These are phyloP conservation scores for Dioctria linearis DNA, from an alignment of 2,888 invertebrate genomes.

Conservation along the genomic window DNA sequence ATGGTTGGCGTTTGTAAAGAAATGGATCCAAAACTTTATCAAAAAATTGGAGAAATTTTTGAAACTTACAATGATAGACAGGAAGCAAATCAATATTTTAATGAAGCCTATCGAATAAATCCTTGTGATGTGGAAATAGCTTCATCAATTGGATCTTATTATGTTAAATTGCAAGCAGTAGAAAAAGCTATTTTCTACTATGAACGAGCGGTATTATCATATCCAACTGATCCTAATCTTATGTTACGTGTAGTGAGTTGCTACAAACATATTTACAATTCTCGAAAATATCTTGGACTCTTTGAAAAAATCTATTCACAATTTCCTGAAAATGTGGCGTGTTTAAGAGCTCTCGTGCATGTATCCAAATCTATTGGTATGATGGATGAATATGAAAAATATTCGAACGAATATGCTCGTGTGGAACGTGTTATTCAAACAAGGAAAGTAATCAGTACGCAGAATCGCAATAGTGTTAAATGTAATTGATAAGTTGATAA, in stretches of 20 bases:
- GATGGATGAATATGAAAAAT: slow-evolving; percentile 86
- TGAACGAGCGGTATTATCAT: slow-evolving; percentile 82
- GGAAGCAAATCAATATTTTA: slow-evolving; percentile 76
- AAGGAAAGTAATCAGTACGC: slow-evolving; percentile 63
- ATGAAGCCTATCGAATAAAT: slow-evolving; percentile 69
- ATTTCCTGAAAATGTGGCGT: slow-evolving; percentile 96
- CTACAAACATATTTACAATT: slow-evolving; percentile 83
- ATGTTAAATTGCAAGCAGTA: slow-evolving; percentile 88
- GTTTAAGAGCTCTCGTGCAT: slow-evolving; percentile 78
- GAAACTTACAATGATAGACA: slow-evolving; percentile 93
- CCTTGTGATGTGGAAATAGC: slow-evolving; percentile 77
- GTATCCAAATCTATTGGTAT: slow-evolving; percentile 80
- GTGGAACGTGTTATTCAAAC: slow-evolving; percentile 69
- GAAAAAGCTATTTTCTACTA: slow-evolving; percentile 90
- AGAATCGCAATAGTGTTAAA: slow-evolving; percentile 58
- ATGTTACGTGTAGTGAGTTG: slow-evolving; percentile 89
- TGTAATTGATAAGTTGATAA: slow-evolving; percentile 39
- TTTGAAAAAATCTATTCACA: slow-evolving; percentile 78
- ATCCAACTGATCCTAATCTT: slow-evolving; percentile 87
- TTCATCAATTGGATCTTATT: slow-evolving; percentile 91
- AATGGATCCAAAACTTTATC: slow-evolving; percentile 91
- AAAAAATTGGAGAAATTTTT: slow-evolving; percentile 91
- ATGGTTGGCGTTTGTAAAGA: slow-evolving; percentile 78
- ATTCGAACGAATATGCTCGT: slow-evolving; percentile 87
- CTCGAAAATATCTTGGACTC: slow-evolving; percentile 71